Base-by-base conservation (phyloP, 2,888 invertebrate species). In the Hoplodrina ambigua region DNA sequence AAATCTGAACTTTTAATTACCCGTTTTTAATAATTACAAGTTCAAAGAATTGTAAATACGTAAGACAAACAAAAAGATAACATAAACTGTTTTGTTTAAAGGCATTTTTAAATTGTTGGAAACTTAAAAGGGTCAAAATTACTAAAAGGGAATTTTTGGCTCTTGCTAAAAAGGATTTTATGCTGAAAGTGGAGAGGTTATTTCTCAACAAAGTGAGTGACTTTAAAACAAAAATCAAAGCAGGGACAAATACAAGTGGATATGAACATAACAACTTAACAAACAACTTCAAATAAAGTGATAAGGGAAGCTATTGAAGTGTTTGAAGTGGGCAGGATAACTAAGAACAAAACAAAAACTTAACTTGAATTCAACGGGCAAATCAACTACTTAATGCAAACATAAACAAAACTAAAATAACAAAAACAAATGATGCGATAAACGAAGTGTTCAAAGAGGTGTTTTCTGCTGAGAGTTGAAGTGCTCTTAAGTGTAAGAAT, bases 311-410 rank as follows among this genome's bases (percentile, higher is more conserved):
- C 4, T 52, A 44, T 46, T 68, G 44, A 57, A 15, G 25, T 58
- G 15, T 20, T 57, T 57, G 13, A 53, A 53, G 61, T 61, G 41
- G 19, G 20, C 7, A 61, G n/a, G 17, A 41, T 37, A 68, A 46
- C 20, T 37, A 60, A 20, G 11, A 80, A 69, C 52, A 68, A 69
- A 78, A 73, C 58, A 63, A 58, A 76, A 81, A 76, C 63, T 67
- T 67, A 79, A 80, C 59, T 72, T 64, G 50, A 56, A 81, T 53
- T 15, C 25, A 78, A 78, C 78, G 60, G 49, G 59, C 46, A 81
- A 70, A 58, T 62, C 53, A 71, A 78, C 72, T 2, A 44, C 10
- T 20, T 3, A 25, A 15, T 57, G 8, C 20, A 57, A 78, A 60
- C n/a, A 8, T 71, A 61, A 72, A 72, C 37, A 52, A 80, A 58